Conservation (phyloP, 2,797 vertebrate genomes). For the Coracias cyanogaster region DNA sequence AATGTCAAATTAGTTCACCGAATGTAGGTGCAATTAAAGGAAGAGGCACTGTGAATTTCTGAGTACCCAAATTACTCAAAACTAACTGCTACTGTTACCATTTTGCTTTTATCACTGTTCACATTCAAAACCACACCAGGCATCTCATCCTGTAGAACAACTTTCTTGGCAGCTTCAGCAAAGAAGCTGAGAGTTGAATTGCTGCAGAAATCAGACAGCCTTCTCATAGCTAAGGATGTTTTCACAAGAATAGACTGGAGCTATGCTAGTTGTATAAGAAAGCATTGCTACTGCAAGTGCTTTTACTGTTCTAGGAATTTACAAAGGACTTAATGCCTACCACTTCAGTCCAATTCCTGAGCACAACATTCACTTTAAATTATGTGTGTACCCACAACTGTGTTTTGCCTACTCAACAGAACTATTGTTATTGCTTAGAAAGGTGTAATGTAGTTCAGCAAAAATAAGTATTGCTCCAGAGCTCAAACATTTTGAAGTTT, state of each 20-base stretch:
- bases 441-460: background rate
- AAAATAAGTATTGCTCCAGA: background rate
- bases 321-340: background rate
- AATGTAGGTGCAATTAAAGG: background rate
- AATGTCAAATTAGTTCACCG: rapidly evolving
- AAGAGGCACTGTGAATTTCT: background rate
- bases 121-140: background rate
- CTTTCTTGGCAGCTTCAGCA: background rate
- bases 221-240: background rate
- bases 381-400: background rate
- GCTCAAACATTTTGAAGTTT: background rate
- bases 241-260: background rate
- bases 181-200: background rate
- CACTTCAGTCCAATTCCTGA: background rate
- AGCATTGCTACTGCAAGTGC: background rate
- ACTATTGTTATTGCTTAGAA: background rate
- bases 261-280: background rate
- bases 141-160: background rate
- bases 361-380: background rate
- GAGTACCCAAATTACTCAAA: background rate
- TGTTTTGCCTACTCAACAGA: background rate
- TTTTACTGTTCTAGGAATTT: background rate
- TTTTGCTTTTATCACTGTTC: background rate
- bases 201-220: background rate
- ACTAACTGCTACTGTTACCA: background rate